phyloP scores from a whole-genome alignment of 2,113 vertebrate species.

The Alligator mississippiensis region DNA sequence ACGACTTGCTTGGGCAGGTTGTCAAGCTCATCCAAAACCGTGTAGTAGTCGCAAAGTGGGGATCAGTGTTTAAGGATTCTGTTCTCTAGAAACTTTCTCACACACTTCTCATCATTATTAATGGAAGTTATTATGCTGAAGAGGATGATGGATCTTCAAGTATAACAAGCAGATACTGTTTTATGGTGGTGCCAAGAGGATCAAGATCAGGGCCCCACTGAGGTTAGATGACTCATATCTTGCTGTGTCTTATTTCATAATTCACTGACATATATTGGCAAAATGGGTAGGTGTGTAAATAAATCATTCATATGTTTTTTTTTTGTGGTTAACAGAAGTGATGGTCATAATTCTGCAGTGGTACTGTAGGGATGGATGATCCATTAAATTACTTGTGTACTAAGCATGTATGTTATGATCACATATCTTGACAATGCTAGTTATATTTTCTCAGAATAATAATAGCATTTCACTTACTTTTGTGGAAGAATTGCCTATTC shows the following conservation, averaged over 20 bases:
- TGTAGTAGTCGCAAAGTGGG: too few relatives aligned
- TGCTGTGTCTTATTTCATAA: not conserved
- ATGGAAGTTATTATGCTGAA: too few relatives aligned
- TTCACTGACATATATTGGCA: not conserved
- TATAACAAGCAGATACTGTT: too few relatives aligned
- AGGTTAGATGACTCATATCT: not conserved
- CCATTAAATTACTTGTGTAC: not conserved
- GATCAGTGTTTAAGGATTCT: too few relatives aligned
- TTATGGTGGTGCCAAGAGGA: too few relatives aligned
- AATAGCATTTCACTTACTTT: too few relatives aligned
- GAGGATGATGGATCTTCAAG: too few relatives aligned
- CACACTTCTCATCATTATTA: too few relatives aligned
- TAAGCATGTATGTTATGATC: not conserved
- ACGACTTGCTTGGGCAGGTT: too few relatives aligned
- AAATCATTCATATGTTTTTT: not conserved
- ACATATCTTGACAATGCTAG: not conserved
- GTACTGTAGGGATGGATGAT: not conserved
- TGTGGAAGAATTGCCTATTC: not conserved
- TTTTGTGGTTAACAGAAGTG: not conserved
- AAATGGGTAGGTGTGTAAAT: not conserved
- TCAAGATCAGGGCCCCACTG: too few relatives aligned
- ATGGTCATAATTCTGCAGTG: not conserved
- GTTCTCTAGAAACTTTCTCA: too few relatives aligned
- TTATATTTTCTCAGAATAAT: not conserved
- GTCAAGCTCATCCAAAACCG: too few relatives aligned